Conservation (phyloP, 2,113 vertebrate genomes). For the Centropristis striata region DNA sequence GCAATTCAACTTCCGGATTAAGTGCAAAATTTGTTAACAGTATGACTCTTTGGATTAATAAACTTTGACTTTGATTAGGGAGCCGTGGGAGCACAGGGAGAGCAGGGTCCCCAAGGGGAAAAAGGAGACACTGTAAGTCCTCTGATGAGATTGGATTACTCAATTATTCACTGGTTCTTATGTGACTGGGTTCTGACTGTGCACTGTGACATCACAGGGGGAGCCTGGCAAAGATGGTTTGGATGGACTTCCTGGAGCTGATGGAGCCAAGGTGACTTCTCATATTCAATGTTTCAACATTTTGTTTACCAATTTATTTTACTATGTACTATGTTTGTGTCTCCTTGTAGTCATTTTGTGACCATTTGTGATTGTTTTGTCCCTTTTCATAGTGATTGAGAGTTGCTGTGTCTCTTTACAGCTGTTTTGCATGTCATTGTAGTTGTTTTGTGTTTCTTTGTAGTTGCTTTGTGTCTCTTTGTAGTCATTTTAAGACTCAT, state of each 20-base stretch:
- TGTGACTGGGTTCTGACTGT: slow-evolving; percentile 8
- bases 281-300: no score
- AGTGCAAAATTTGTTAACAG: neutral
- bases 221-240: slow-evolving; percentile 77
- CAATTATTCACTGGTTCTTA: neutral
- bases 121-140: slow-evolving; percentile 85
- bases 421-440: no score
- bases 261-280: slow-evolving; percentile 85
- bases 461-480: no score
- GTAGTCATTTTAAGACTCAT: no score
- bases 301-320: no score
- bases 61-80: slow-evolving; percentile 74
- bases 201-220: slow-evolving; percentile 74
- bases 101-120: slow-evolving; percentile 71
- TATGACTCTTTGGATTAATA: neutral
- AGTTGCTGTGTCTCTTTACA: no score
- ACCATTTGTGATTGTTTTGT: no score
- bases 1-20: neutral
- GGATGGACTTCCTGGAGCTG: slow-evolving; percentile 78
- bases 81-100: slow-evolving; percentile 77
- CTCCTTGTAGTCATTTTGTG: no score
- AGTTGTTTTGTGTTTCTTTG: no score
- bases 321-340: no score
- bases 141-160: neutral
- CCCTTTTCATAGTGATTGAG: no score